Base-by-base conservation (phyloP, 1,140 invertebrate species). In the Lutraria rhynchaena region DNA sequence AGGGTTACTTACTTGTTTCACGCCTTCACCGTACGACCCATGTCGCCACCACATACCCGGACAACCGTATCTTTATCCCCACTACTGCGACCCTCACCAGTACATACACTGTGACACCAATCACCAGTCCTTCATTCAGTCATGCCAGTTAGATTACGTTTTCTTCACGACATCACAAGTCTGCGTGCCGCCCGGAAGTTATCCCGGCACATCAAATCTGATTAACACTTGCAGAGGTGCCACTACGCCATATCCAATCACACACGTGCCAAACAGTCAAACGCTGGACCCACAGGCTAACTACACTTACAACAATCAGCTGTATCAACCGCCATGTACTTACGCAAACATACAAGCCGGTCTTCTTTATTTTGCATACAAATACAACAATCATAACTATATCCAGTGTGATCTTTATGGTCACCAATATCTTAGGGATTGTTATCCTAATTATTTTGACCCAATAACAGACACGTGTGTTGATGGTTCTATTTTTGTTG, bases 1-100 rank as follows among this genome's bases (percentile, higher is more conserved):
- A 46, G n/a, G 9, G 0, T n/a, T 81, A 9, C 61, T 77, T 15
- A 84, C 77, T 0, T 88, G 87, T 49, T 33, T 86, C 46, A 44
- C 17, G 0, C n/a, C 65, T 7, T 46, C 51, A 13, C 19, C 35
- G 11, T 65, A 81, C 29, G 37, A 63, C 22, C 58, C 58, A 7
- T 81, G 78, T 31, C 57, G n/a, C 0, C 78, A 81, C 37, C 78
- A 81, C 58, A 27, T 31, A 15, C 67, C 69, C 11, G 49, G 58
- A 7, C 24, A 41, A 17, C 78, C 78, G 3, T 81, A 65, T 58
- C 33, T 81, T 3, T 81, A 73, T 27, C 78, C 69, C 0, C 65
- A 81, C 55, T 29, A 61, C 11, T 81, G 78, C 31, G 60, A 81
- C 31, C 69, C 58, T 19, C 78, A 81, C 46, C 22, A 49, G 46